A percentile compares a stretch with the other conserved stretches of the same genome.
Evolutionary conservation across 2,113 vertebrate genomes (phyloP).

Genomic region (Pampusana beccarii): DNA sequence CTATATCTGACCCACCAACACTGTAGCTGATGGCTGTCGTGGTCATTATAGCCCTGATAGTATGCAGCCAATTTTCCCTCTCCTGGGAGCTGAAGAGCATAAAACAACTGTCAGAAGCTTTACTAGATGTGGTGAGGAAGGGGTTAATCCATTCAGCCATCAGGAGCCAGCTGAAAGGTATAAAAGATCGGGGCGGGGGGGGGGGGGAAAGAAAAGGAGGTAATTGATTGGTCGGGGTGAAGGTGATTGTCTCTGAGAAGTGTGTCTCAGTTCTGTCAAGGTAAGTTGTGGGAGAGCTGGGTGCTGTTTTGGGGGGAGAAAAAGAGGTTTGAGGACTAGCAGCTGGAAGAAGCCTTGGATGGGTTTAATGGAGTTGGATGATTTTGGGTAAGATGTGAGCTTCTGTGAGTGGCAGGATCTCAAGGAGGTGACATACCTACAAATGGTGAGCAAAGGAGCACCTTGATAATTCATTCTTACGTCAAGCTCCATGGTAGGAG

Average conservation of each 20-base stretch:
- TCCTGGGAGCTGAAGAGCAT: neutral
- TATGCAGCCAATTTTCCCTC: neutral
- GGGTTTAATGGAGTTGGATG: neutral
- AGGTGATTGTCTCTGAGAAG: fast-evolving
- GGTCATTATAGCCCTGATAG: neutral
- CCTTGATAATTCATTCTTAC: neutral
- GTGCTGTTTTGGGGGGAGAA: neutral
- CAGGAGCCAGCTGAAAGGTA: neutral
- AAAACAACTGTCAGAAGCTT: neutral
- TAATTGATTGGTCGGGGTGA: fast-evolving
- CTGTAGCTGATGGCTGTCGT: neutral
- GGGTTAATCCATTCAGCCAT: neutral
- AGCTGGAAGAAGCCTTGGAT: neutral
- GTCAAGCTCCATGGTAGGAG: neutral
- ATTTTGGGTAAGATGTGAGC: neutral
- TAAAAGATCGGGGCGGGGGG: neutral
- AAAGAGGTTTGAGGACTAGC: neutral
- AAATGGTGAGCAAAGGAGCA: neutral
- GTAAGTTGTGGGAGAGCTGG: neutral
- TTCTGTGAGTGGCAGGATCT: neutral
- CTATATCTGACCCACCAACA: neutral
- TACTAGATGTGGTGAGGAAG: neutral
- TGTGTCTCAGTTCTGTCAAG: fast-evolving
- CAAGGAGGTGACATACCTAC: neutral
- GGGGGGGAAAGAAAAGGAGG: neutral